These are phyloP conservation scores for Araneus ventricosus DNA, from an alignment of 1,140 invertebrate genomes.

Conservation along the genomic window DNA sequence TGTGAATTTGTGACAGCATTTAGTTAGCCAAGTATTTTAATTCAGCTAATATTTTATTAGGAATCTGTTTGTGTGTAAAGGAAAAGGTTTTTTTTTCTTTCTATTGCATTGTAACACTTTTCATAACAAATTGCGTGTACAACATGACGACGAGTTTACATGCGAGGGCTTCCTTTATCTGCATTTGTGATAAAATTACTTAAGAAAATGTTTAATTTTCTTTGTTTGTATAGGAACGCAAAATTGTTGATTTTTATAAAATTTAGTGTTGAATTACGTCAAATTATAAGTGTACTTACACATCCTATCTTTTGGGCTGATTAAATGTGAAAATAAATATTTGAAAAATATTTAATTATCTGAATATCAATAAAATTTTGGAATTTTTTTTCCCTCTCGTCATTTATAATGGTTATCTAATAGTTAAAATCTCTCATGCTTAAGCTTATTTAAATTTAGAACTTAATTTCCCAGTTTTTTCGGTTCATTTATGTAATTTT, in stretches of 20 bases:
- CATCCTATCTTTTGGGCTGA: neutral
- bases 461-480: no score
- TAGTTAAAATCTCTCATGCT: no score
- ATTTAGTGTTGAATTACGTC: conserved; percentile 16
- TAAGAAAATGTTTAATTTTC: conserved; percentile 37
- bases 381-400: no score
- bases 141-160: neutral
- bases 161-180: conserved; percentile 41
- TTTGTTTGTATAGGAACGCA: conserved; percentile 32
- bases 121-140: neutral
- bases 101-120: neutral
- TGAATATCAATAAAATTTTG: no score
- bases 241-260: conserved; percentile 27
- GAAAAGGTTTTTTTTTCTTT: neutral
- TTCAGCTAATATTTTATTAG: conserved; percentile 14
- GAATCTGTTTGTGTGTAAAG: neutral
- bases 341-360: neutral
- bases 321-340: neutral
- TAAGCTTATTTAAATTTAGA: no score
- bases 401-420: no score
- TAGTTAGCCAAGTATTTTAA: conserved; percentile 32
- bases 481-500: no score
- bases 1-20: neutral
- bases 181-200: conserved; percentile 36
- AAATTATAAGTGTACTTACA: neutral